Percentiles rank a stretch among this genome's conserved stretches.
These are phyloP conservation scores for Caranx ignobilis DNA, from an alignment of 2,113 vertebrate species.

Conservation along the genomic window DNA sequence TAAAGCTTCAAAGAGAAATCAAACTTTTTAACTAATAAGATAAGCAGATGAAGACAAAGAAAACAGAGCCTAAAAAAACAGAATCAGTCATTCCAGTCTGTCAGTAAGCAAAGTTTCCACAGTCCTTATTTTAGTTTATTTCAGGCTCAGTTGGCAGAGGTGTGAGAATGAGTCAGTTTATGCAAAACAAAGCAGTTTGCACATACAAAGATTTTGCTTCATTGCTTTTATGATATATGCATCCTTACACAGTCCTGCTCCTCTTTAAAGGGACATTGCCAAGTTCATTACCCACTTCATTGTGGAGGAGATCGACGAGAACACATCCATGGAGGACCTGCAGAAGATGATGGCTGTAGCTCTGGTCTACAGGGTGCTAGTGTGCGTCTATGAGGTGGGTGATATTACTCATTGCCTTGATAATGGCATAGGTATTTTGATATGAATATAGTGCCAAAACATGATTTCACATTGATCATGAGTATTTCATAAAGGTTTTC, in stretches of 20 bases:
- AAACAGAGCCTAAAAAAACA: neutral
- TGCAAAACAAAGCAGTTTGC: neutral
- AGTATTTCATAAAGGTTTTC: neutral
- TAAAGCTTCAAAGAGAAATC: constrained; percentile 31
- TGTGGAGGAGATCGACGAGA: constrained; percentile 97
- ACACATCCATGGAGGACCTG: constrained; percentile 95
- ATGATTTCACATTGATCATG: no score
- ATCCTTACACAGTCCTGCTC: constrained; percentile 7
- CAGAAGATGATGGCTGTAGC: constrained; percentile 98
- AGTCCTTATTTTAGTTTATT: neutral
- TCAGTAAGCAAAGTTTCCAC: neutral
- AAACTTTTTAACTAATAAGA: neutral
- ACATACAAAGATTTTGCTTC: neutral
- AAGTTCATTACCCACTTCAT: constrained; percentile 97
- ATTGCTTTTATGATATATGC: neutral
- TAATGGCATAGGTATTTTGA: neutral
- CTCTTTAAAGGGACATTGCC: constrained; percentile 90
- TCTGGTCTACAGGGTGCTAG: constrained; percentile 94
- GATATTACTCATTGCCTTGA: neutral
- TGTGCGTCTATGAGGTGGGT: constrained; percentile 95
- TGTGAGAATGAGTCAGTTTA: neutral
- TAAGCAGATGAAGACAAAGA: neutral
- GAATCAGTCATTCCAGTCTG: neutral
- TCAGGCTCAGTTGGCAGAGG: neutral
- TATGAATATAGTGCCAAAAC: no score